These are phyloP conservation scores for Megatriorchis doriae DNA, from an alignment of 2,113 vertebrate genomes.

Conservation along the genomic window DNA sequence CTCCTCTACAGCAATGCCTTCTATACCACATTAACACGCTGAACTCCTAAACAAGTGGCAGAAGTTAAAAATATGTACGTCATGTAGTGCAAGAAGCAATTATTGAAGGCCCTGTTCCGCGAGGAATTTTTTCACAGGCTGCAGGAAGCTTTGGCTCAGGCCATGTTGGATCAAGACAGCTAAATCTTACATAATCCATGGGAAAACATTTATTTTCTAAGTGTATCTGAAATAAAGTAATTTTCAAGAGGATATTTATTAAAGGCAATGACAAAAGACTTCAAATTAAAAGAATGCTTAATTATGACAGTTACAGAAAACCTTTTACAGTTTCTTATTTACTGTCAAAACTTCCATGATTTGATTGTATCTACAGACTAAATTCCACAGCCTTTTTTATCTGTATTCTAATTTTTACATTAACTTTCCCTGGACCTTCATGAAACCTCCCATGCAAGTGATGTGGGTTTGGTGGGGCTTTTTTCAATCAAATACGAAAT, in stretches of 20 bases:
- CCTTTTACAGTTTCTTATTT: neutral
- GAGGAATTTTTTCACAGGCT: neutral
- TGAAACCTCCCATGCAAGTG: neutral
- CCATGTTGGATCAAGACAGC: neutral
- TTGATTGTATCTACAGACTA: neutral
- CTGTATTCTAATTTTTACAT: neutral
- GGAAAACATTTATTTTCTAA: neutral
- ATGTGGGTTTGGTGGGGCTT: neutral
- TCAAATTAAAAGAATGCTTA: neutral
- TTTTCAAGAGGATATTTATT: neutral
- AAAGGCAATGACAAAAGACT: neutral
- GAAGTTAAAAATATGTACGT: fast-evolving
- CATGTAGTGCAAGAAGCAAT: neutral
- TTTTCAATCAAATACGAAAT: neutral
- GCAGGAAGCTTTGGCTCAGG: neutral
- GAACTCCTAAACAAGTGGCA: neutral
- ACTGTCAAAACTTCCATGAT: neutral
- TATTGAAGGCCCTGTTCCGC: neutral
- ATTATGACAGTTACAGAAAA: neutral
- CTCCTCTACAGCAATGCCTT: neutral
- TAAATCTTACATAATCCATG: neutral
- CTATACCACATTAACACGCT: fast-evolving
- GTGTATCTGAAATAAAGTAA: neutral
- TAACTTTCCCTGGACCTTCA: neutral
- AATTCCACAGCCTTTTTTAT: neutral